Percentiles rank a stretch among this genome's conserved stretches.
These are phyloP conservation scores for Zygaena filipendulae DNA, from an alignment of 2,888 invertebrate species.

Conservation along the genomic window DNA sequence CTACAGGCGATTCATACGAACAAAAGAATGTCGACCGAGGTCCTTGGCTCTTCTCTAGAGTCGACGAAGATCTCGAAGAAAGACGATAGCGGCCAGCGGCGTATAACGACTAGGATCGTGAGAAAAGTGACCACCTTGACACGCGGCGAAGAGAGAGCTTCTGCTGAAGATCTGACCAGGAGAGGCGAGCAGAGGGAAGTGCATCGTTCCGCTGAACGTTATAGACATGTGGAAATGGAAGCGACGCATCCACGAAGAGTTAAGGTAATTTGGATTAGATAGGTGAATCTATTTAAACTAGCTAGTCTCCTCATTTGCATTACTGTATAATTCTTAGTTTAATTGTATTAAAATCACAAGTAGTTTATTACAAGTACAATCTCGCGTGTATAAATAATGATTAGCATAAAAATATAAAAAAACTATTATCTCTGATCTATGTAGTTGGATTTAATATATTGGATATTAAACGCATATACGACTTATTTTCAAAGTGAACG, in stretches of 20 bases:
- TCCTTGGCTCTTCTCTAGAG: conserved; percentile 85
- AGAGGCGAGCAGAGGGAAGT: conserved; percentile 60
- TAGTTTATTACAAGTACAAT: too few species aligned
- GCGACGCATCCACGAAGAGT: conserved; percentile 76
- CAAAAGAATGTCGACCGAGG: conserved; percentile 84
- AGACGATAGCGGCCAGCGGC: conserved; percentile 80
- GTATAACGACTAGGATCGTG: conserved; percentile 88
- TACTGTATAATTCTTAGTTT: too few species aligned
- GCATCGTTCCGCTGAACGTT: conserved; percentile 66
- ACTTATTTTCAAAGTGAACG: too few species aligned
- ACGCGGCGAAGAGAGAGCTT: conserved; percentile 84
- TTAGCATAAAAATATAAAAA: too few species aligned
- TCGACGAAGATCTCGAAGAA: conserved; percentile 85
- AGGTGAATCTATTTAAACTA: too few species aligned
- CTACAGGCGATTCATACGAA: conserved; percentile 85
- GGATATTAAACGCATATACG: too few species aligned
- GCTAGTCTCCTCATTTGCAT: too few species aligned
- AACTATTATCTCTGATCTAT: too few species aligned
- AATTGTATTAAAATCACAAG: too few species aligned
- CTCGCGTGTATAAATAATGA: too few species aligned
- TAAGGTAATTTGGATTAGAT: conserved; percentile 72
- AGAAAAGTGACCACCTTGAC: conserved; percentile 90
- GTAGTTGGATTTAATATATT: too few species aligned
- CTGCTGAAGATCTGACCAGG: conserved; percentile 75
- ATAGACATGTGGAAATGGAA: conserved; percentile 68